Evolutionary conservation across 2,888 invertebrate species (phyloP).

Genomic region (Uloborus plumipes): DNA sequence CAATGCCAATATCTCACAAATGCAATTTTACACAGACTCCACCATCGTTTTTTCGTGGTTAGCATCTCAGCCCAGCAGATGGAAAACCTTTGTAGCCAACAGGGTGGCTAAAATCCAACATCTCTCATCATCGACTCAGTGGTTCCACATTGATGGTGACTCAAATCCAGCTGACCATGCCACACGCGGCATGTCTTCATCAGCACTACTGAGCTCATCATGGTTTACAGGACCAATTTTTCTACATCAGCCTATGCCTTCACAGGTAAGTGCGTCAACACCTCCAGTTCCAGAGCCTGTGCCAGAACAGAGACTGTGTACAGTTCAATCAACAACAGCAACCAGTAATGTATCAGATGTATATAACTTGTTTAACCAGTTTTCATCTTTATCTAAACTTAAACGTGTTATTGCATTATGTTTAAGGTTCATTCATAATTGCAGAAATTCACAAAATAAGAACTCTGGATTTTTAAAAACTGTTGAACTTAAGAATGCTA

Average conservation of each 20-base stretch:
- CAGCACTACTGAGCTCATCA: constrained; percentile 33
- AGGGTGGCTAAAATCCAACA: constrained; percentile 67
- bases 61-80: constrained; percentile 30
- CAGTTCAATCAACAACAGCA: no score
- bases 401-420: no score
- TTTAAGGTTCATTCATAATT: no score
- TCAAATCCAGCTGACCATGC: constrained; percentile 66
- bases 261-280: not conserved
- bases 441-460: no score
- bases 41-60: constrained; percentile 66
- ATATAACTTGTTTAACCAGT: no score
- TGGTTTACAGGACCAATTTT: constrained; percentile 68
- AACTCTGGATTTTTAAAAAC: no score
- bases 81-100: constrained; percentile 67
- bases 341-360: no score
- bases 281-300: not conserved
- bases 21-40: constrained; percentile 64
- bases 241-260: not conserved
- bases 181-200: constrained; percentile 66
- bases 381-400: no score
- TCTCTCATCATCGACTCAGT: no score
- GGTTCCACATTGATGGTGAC: no score
- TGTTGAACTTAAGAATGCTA: no score
- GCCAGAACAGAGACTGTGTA: no score
- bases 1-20: not conserved